These are phyloP conservation scores for Eucera pruinosa DNA, from an alignment of 2,888 invertebrate genomes.

Conservation along the genomic window DNA sequence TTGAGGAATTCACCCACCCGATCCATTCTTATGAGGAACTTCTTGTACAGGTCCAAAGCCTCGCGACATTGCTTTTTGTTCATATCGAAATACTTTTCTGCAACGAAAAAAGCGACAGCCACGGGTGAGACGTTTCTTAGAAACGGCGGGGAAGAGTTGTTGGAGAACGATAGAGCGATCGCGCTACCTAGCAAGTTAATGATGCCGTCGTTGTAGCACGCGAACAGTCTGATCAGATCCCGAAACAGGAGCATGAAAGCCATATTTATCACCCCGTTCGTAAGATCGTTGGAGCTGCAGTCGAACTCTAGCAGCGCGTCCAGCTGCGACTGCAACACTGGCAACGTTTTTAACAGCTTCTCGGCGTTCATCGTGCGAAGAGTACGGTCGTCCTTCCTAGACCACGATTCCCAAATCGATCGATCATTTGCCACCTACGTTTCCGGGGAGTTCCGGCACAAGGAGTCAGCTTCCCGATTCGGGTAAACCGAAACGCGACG, in stretches of 20 bases:
- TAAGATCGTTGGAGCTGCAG: slow-evolving; percentile 97
- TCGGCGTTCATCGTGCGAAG: slow-evolving; percentile 98
- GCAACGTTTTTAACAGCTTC: slow-evolving; percentile 97
- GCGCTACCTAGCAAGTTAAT: slow-evolving; percentile 94
- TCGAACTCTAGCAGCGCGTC: slow-evolving; percentile 99
- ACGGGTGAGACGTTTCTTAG: no score
- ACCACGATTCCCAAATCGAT: slow-evolving; percentile 53
- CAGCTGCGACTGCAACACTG: slow-evolving; percentile 97
- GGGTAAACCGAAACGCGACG: no score
- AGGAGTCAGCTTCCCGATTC: no score
- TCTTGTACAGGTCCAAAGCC: slow-evolving; percentile 99
- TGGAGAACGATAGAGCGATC: no score
- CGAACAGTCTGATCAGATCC: slow-evolving; percentile 99
- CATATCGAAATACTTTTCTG: slow-evolving; percentile 99
- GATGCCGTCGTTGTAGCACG: slow-evolving; percentile 99
- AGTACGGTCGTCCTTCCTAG: slow-evolving; percentile 98
- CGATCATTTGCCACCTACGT: neutral
- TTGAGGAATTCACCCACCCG: slow-evolving; percentile 98
- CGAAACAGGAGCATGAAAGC: slow-evolving; percentile 99
- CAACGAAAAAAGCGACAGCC: slow-evolving; percentile 49
- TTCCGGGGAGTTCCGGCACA: no score
- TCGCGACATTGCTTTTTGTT: slow-evolving; percentile 99
- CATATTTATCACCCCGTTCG: slow-evolving; percentile 99
- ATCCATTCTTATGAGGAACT: slow-evolving; percentile 99
- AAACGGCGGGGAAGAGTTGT: no score